Conservation (phyloP, 2,797 vertebrate species). For the Epinephelus awoara region DNA sequence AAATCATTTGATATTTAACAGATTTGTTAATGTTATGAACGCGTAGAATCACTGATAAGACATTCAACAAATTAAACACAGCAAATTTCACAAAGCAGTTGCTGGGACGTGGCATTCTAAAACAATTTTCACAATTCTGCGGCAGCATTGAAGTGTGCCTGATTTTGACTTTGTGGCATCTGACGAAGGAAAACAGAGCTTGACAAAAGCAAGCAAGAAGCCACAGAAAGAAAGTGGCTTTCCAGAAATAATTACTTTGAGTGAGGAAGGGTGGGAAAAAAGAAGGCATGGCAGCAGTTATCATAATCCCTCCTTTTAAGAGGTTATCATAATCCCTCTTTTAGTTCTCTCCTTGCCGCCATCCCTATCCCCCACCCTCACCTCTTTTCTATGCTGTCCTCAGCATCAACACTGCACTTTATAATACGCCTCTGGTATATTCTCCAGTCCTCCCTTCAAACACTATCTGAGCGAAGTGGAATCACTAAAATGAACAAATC, state of each 20-base stretch:
- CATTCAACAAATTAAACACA: conserved; percentile 7
- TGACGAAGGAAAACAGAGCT: conserved; percentile 11
- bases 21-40: not conserved
- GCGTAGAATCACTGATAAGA: not conserved
- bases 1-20: not conserved
- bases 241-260: conserved; percentile 59
- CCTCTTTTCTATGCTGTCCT: conserved; percentile 42
- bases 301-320: conserved; percentile 50
- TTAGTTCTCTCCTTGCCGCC: conserved; percentile 11
- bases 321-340: conserved; percentile 53
- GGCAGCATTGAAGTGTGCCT: not conserved
- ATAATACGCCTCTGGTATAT: conserved; percentile 8
- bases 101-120: not conserved
- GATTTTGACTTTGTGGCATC: conserved; percentile 18
- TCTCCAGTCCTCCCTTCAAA: not conserved
- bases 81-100: conserved; percentile 12
- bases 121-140: conserved; percentile 7
- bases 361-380: not conserved
- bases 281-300: conserved; percentile 32
- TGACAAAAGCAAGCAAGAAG: conserved; percentile 25
- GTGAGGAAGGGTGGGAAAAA: not conserved
- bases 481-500: conserved; percentile 43
- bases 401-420: conserved; percentile 37
- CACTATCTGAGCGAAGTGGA: conserved; percentile 15
- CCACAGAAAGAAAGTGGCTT: conserved; percentile 34